Percentiles rank a stretch among this genome's conserved stretches.
phyloP scores from a whole-genome alignment of 1,140 invertebrate genomes.

The Ooceraea biroi region DNA sequence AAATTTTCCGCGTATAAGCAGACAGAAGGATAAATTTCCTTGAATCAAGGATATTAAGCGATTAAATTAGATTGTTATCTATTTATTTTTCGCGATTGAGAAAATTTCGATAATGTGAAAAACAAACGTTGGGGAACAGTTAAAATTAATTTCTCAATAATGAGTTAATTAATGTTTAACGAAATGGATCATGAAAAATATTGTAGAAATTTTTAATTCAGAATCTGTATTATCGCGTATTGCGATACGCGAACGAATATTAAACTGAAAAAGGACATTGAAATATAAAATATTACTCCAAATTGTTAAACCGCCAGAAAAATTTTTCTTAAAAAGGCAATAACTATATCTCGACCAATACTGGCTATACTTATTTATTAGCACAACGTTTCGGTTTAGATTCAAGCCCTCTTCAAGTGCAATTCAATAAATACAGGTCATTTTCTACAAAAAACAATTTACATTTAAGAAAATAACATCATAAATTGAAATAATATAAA shows the following conservation, averaged over 20 bases:
- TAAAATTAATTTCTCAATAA: not conserved
- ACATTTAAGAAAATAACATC: no score
- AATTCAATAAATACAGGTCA: no score
- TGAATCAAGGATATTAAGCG: not conserved
- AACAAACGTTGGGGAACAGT: not conserved
- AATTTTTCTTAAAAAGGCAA: no score
- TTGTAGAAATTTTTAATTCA: not conserved
- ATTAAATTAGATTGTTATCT: slow-evolving; percentile 24
- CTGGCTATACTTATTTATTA: no score
- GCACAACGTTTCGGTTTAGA: no score
- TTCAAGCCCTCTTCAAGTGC: no score
- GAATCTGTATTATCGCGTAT: not conserved
- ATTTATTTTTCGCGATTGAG: not conserved
- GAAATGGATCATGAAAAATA: not conserved
- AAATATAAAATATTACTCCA: not conserved
- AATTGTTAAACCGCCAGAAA: no score
- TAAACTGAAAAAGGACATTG: not conserved
- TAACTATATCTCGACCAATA: no score
- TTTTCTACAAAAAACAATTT: no score
- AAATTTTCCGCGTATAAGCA: not conserved
- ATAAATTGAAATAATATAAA: no score
- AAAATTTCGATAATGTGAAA: not conserved
- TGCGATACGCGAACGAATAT: not conserved
- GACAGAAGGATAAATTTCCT: not conserved
- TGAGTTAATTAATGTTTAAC: no score